Conservation (phyloP, 1,140 invertebrate genomes). For the Scaptomyza hsui region DNA sequence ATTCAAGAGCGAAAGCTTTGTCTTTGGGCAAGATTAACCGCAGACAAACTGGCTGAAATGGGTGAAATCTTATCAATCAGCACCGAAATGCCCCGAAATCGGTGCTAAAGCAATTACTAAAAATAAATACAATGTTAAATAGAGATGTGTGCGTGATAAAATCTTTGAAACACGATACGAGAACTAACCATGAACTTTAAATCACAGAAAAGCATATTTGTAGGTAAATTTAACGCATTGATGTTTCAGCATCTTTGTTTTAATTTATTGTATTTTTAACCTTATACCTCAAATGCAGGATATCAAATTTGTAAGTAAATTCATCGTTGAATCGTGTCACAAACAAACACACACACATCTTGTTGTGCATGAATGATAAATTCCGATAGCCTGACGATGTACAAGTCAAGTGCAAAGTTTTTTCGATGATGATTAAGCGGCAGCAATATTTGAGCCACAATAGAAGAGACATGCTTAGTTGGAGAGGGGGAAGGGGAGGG, state of each 20-base stretch:
- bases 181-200: no score
- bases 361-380: constrained; percentile 28
- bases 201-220: no score
- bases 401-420: constrained; percentile 64
- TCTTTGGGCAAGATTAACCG: constrained; percentile 49
- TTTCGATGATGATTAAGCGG: constrained; percentile 75
- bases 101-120: constrained; percentile 29
- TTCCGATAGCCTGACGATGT: constrained; percentile 64
- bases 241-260: no score
- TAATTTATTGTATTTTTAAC: no score
- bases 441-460: constrained; percentile 28
- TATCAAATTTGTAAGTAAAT: no score
- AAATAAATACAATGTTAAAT: constrained; percentile 1
- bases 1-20: constrained; percentile 66
- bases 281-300: no score
- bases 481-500: not conserved
- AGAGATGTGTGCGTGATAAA: no score
- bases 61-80: constrained; percentile 71
- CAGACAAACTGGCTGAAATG: constrained; percentile 29
- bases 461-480: not conserved
- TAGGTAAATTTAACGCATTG: no score
- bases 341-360: constrained; percentile 1
- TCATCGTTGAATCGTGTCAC: not conserved
- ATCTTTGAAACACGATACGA: no score
- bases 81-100: constrained; percentile 17